These are phyloP conservation scores for Centropus unirufus DNA, from an alignment of 2,113 vertebrate genomes.

Conservation along the genomic window DNA sequence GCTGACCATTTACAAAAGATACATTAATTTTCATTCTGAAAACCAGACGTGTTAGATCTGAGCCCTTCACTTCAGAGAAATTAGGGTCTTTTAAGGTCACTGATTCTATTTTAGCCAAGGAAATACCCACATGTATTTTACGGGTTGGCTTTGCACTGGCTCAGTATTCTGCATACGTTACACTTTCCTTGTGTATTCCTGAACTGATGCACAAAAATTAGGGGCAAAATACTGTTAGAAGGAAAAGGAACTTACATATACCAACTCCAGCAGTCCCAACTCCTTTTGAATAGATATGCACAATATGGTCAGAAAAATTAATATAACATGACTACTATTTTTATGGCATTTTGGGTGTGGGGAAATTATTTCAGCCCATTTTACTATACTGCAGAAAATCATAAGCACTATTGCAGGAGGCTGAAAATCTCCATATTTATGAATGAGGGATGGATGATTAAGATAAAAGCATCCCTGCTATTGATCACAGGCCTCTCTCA, in stretches of 20 bases:
- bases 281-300: not conserved
- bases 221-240: not conserved
- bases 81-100: not conserved
- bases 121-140: not conserved
- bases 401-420: constrained; percentile 4
- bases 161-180: not conserved
- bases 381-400: constrained; percentile 41
- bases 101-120: not conserved
- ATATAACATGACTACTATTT: not conserved
- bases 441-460: constrained; percentile 65
- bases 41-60: not conserved
- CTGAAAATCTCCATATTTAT: constrained; percentile 66
- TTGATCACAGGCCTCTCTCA: constrained; percentile 59
- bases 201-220: not conserved
- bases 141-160: not conserved
- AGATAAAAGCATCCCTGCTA: constrained; percentile 67
- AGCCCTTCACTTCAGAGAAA: constrained; percentile 1
- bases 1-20: not conserved
- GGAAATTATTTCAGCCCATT: constrained; percentile 14
- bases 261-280: not conserved
- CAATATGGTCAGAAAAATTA: not conserved
- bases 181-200: not conserved
- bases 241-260: not conserved
- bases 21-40: not conserved
- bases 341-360: constrained; percentile 4